Conservation (phyloP, 2,797 vertebrate species). For the Euphonia xanthogaster region DNA sequence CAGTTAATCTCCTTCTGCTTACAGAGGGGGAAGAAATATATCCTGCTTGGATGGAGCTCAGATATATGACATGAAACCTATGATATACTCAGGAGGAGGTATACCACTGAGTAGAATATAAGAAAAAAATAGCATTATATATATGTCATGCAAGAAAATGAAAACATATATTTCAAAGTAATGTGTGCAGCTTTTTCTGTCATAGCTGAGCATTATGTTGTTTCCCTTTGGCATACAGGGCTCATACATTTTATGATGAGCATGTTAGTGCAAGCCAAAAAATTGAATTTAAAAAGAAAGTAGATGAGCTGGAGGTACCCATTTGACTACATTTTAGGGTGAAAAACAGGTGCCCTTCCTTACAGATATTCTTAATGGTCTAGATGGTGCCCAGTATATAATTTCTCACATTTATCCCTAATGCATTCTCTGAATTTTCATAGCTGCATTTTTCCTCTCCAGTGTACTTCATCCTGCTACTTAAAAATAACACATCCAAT, state of each 20-base stretch:
- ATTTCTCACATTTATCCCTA: constrained; percentile 58
- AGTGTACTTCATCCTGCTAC: constrained; percentile 19
- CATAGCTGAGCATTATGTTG: background rate
- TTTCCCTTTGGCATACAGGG: background rate
- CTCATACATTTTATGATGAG: background rate
- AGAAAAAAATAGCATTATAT: background rate
- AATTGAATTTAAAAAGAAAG: constrained; percentile 2
- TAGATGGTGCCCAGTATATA: background rate
- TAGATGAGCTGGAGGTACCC: background rate
- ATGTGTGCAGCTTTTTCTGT: background rate
- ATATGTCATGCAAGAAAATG: background rate
- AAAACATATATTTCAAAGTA: background rate
- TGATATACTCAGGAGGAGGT: background rate
- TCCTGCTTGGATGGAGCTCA: background rate
- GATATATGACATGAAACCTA: background rate
- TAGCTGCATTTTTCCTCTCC: constrained; percentile 27
- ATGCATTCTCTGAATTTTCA: constrained; percentile 37
- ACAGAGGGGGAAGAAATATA: background rate
- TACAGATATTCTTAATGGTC: background rate
- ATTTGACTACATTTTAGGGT: background rate
- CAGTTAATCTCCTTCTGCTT: background rate
- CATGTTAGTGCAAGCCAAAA: background rate
- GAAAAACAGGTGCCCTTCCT: background rate
- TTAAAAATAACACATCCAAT: constrained; percentile 69
- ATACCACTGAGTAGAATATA: background rate